These are phyloP conservation scores for Zeuzera pyrina DNA, from an alignment of 2,888 invertebrate species.

Conservation along the genomic window DNA sequence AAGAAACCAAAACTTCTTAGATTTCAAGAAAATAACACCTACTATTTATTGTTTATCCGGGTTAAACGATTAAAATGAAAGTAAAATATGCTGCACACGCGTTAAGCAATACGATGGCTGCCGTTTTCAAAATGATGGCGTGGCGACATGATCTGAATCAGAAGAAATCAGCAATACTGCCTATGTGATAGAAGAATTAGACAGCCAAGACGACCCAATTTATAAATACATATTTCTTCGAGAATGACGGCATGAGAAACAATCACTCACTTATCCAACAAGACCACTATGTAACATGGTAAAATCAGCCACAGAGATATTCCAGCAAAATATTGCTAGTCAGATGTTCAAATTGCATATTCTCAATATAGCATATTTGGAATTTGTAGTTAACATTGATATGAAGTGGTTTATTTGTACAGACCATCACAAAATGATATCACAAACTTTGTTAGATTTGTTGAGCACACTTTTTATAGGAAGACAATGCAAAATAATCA, in stretches of 20 bases:
- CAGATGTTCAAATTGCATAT: background rate
- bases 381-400: background rate
- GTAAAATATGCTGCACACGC: conserved; percentile 13
- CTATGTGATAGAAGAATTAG: background rate
- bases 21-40: conserved; percentile 5
- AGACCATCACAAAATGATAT: background rate
- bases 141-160: conserved; percentile 2
- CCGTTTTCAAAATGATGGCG: conserved; percentile 11
- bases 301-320: background rate
- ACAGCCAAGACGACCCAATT: too few relatives aligned
- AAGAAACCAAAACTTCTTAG: conserved; percentile 4
- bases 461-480: background rate
- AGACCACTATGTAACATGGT: background rate
- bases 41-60: too few relatives aligned
- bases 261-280: background rate
- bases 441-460: background rate
- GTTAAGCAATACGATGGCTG: conserved; percentile 13
- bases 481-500: background rate
- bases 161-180: conserved; percentile 4
- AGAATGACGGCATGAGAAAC: background rate
- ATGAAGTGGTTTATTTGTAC: background rate
- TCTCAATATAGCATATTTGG: too few relatives aligned
- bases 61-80: too few relatives aligned
- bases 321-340: background rate
- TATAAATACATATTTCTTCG: background rate